Conservation (phyloP, 2,113 vertebrate genomes). For the Phocoena sinus region DNA sequence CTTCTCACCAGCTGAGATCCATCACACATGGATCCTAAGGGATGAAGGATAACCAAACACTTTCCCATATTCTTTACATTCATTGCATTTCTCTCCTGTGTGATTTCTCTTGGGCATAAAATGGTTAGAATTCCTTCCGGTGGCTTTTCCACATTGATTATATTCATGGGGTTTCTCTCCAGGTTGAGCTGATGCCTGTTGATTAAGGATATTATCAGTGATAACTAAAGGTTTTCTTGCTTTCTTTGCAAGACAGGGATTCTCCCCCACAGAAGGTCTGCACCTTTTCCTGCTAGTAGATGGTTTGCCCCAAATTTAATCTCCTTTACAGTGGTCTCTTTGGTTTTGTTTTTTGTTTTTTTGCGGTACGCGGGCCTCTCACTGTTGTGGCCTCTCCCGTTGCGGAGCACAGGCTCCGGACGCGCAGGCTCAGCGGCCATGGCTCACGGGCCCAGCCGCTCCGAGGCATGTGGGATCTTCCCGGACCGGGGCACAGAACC, state of each 20-base stretch:
- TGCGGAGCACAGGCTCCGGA: no score
- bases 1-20: conserved; percentile 32
- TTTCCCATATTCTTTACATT: background rate
- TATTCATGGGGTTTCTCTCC: background rate
- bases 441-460: no score
- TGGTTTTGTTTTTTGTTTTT: background rate
- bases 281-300: background rate
- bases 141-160: background rate
- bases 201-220: background rate
- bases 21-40: background rate
- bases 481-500: no score
- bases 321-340: background rate
- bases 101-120: background rate
- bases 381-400: no score
- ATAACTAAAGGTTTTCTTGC: background rate
- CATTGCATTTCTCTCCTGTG: background rate
- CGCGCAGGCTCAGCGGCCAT: no score
- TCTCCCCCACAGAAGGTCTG: background rate
- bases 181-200: background rate
- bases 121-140: background rate
- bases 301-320: background rate
- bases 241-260: background rate
- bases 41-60: background rate
- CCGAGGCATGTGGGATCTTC: no score
- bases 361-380: no score